Conservation (phyloP, 2,797 vertebrate genomes). For the Menidia menidia region DNA sequence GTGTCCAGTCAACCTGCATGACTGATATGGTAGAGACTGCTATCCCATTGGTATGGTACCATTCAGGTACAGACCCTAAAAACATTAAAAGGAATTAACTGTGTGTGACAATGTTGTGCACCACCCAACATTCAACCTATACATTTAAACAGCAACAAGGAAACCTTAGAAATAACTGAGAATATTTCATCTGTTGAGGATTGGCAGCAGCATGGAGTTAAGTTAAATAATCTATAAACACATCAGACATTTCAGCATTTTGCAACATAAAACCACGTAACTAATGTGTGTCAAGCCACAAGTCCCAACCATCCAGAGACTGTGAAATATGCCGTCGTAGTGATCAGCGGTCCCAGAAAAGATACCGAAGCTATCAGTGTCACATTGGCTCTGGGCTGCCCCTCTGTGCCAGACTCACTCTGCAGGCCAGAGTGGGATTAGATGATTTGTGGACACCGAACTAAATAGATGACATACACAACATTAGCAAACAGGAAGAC, state of each 20-base stretch:
- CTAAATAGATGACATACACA: constrained; percentile 63
- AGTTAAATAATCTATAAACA: background rate
- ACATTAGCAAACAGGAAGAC: constrained; percentile 55
- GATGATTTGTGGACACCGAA: constrained; percentile 57
- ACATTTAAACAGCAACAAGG: too few species aligned
- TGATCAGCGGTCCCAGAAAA: constrained; percentile 15
- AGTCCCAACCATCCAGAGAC: constrained; percentile 10
- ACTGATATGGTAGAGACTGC: background rate
- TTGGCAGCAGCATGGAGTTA: background rate
- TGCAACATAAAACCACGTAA: background rate
- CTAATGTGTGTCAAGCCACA: background rate
- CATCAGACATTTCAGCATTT: background rate
- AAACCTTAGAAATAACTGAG: too few species aligned
- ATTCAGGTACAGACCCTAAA: background rate
- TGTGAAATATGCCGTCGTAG: background rate
- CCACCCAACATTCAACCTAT: too few species aligned
- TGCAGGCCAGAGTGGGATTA: constrained; percentile 56
- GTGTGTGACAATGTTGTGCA: too few species aligned
- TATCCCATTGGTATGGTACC: background rate
- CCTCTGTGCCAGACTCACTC: constrained; percentile 42
- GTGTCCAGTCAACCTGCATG: constrained; percentile 6
- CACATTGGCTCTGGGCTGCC: constrained; percentile 46
- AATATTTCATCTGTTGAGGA: too few species aligned
- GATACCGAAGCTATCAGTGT: constrained; percentile 46
- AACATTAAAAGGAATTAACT: background rate